Conservation (phyloP, 2,888 invertebrate species). For the Siphonodentalium dalli region DNA sequence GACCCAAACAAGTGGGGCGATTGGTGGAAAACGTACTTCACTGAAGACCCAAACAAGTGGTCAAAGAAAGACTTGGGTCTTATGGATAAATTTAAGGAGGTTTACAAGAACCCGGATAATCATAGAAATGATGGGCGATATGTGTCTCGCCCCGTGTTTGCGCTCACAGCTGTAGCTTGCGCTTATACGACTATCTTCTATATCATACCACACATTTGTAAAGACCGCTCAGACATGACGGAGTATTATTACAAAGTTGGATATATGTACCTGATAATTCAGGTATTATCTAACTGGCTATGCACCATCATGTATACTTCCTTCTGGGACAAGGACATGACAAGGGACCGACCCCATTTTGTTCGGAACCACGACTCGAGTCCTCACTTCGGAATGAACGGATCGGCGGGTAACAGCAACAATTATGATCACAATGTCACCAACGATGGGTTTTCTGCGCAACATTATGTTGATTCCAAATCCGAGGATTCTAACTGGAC, state of each 20-base stretch:
- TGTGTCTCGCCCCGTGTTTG: constrained; percentile 31
- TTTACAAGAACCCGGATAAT: too few relatives aligned
- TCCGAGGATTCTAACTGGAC: too few relatives aligned
- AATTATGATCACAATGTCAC: constrained; percentile 27
- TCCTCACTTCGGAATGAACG: too few relatives aligned
- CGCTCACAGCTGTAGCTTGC: constrained; percentile 39
- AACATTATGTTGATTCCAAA: too few relatives aligned
- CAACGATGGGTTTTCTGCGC: constrained; percentile 35
- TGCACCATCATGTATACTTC: constrained; percentile 41
- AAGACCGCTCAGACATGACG: constrained; percentile 37
- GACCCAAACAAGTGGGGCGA: too few relatives aligned
- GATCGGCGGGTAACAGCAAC: too few relatives aligned
- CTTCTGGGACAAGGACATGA: constrained; percentile 11
- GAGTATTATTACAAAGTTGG: constrained; percentile 43
- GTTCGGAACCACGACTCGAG: too few relatives aligned
- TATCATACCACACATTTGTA: constrained; percentile 37
- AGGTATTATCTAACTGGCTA: constrained; percentile 43
- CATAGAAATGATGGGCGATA: constrained; percentile 15
- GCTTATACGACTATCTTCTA: constrained; percentile 37
- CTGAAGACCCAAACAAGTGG: too few relatives aligned
- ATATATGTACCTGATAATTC: constrained; percentile 33
- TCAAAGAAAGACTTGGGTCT: too few relatives aligned
- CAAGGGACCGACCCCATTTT: constrained; percentile 22
- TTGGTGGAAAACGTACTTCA: too few relatives aligned
- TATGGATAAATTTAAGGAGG: too few relatives aligned